Base-by-base conservation (phyloP, 2,888 invertebrate species). In the Slavum lentiscoides region DNA sequence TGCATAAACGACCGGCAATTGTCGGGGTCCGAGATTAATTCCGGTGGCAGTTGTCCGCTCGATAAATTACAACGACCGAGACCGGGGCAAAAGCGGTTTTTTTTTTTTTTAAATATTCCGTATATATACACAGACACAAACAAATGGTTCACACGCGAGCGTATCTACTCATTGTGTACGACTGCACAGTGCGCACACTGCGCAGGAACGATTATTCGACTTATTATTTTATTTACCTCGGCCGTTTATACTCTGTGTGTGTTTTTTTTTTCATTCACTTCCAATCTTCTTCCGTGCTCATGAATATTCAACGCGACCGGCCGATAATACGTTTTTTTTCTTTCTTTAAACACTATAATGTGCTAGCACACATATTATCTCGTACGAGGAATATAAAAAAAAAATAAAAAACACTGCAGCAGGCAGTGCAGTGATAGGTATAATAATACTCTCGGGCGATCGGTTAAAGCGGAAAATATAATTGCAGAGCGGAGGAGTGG, bases 11-110 rank as follows among this genome's bases (percentile, higher is more conserved):
- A 69, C 76, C 76, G 76, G 76, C 76, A 77, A 77, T 77, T 70
- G 70, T 80, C 77, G 77, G 77, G 70, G 70, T 62, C 77, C 70
- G 23, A 80, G 77, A 80, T 80, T 72, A 80, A 80, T 80, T 80
- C 77, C 77, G 77, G 77, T 80, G 77, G 77, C 77, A 80, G 77
- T 80, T 72, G 77, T 80, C 77, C 77, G 77, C 64, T 77, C 77
- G 77, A 77, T 77, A 77, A 77, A 77, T 77, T 77, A 77, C 70
- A 70, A 77, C 77, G 4, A 30, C 30, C 77, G 70, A n/a, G n/a
- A 39, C 70, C 70, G 68, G 69, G 70, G 77, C 55, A 64, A 77
- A 69, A 70, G 77, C 62, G 64, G 70, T 2, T 43, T 43, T 70
- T 77, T 77, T 75, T 66, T 75, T 72, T 77, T 67, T 67, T 67